Base-by-base conservation (phyloP, 2,797 vertebrate genomes). In the Chrysolophus pictus region DNA sequence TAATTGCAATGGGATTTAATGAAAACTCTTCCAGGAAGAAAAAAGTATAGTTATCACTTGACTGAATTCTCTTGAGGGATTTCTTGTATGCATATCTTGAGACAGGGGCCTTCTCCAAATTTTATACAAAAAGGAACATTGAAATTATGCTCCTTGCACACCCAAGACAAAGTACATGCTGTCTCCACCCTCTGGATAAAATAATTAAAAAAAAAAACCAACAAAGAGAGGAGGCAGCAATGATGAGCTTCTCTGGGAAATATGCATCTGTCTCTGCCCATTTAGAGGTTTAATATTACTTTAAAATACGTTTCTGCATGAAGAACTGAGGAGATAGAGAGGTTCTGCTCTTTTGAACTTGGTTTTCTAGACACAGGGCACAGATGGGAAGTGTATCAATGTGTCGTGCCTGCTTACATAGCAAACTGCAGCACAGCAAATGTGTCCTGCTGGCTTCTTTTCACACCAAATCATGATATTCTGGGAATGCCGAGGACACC, bases 401-500 rank as follows among this genome's bases (percentile, higher is more conserved):
- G 59, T 42, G 55, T 69, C 11, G 9, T 9, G 8, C 59, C 62
- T 87, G 29, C 88, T 93, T 86, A 62, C 16, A 37, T 18, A 79
- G 49, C 49, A 71, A 84, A 42, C n/a, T 33, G 28, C 42, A 75
- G 49, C 9, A 49, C 4, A 73, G 16, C 35, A 83, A 55, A 51
- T 11, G 24, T 35, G 53, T 49, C 21, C 49, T 77, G 31, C 18
- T 91, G 77, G 10, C 39, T 88, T 75, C 16, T 85, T 90, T 39
- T 55, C 2, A 0, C 10, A 74, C 55, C 46, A 84, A 65, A 67
- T 59, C 65, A n/a, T 14, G 29, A 10, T 67, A 33, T 92, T 93
- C 70, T 95, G 93, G 88, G 92, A 95, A 92, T 87, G 56, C 76
- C 67, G n/a, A 18, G 84, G 87, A 35, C 83, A 74, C 68, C 69